Conservation (phyloP, 2,113 vertebrate genomes). For the Hyperopisus bebe region DNA sequence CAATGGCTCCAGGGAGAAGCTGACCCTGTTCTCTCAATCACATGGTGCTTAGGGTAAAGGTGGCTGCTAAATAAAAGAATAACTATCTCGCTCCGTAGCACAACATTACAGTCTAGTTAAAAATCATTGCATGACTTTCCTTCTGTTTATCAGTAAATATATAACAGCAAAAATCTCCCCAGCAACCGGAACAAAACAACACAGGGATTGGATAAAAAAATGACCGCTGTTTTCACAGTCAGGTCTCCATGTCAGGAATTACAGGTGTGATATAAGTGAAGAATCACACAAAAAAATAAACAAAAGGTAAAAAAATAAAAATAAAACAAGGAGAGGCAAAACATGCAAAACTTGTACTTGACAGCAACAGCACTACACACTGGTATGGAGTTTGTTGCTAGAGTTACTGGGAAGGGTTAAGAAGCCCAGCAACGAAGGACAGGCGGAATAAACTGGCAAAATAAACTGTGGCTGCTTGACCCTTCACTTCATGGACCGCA, state of each 20-base stretch:
- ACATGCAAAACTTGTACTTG: neutral
- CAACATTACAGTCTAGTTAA: neutral
- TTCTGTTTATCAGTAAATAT: neutral
- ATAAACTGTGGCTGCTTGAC: neutral
- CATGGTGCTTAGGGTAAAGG: neutral
- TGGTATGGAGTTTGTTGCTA: neutral
- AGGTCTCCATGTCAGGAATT: neutral
- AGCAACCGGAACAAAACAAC: neutral
- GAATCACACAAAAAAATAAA: neutral
- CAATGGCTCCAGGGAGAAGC: neutral
- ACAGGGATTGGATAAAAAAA: neutral
- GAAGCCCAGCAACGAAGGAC: neutral
- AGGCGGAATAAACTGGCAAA: neutral
- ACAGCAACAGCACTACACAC: neutral
- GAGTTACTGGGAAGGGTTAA: neutral
- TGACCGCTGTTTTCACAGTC: neutral
- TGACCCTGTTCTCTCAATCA: neutral
- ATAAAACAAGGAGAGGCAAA: neutral
- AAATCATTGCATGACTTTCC: neutral
- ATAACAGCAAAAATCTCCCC: neutral
- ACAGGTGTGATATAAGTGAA: neutral
- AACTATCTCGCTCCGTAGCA: neutral
- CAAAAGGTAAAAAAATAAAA: neutral
- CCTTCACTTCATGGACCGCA: neutral
- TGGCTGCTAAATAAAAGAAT: neutral